A percentile compares a stretch with the other conserved stretches of the same genome.
phyloP scores from a whole-genome alignment of 2,797 vertebrate genomes.

The Urophycis tenuis region DNA sequence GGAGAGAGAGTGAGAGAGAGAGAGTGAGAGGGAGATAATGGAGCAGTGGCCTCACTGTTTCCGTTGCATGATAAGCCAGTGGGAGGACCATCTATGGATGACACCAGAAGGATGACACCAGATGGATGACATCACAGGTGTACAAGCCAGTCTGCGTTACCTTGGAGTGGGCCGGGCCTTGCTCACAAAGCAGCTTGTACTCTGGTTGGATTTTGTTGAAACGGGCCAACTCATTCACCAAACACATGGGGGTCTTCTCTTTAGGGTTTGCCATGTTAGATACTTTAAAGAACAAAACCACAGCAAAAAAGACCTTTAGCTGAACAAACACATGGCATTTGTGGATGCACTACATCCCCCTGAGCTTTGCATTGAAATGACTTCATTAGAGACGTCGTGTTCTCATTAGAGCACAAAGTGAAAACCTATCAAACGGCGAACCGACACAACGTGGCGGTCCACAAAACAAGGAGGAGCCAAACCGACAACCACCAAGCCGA shows the following conservation, averaged over 20 bases:
- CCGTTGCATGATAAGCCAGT: background rate
- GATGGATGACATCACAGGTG: background rate
- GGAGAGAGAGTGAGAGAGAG: background rate
- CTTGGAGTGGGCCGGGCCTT: slow-evolving; percentile 93
- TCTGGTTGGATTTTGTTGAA: slow-evolving; percentile 95
- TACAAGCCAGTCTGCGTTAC: slow-evolving; percentile 48
- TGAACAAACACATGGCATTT: background rate
- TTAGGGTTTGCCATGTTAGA: slow-evolving; percentile 98
- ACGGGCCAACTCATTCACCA: slow-evolving; percentile 98
- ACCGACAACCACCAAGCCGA: background rate
- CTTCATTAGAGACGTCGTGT: background rate
- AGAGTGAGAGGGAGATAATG: background rate
- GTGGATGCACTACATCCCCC: background rate
- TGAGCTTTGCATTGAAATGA: background rate
- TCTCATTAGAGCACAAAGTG: background rate
- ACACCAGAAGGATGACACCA: background rate
- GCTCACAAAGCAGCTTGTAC: slow-evolving; percentile 91
- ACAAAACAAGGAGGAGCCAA: background rate
- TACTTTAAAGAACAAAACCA: slow-evolving; percentile 64
- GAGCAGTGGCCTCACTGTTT: background rate
- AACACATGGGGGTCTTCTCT: slow-evolving; percentile 98
- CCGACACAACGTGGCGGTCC: background rate
- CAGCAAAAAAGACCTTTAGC: background rate
- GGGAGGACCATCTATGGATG: background rate
- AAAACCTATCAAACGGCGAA: background rate